Evolutionary conservation across 2,113 vertebrate species (phyloP).

Genomic region (Sterrhoptilus dennistouni): DNA sequence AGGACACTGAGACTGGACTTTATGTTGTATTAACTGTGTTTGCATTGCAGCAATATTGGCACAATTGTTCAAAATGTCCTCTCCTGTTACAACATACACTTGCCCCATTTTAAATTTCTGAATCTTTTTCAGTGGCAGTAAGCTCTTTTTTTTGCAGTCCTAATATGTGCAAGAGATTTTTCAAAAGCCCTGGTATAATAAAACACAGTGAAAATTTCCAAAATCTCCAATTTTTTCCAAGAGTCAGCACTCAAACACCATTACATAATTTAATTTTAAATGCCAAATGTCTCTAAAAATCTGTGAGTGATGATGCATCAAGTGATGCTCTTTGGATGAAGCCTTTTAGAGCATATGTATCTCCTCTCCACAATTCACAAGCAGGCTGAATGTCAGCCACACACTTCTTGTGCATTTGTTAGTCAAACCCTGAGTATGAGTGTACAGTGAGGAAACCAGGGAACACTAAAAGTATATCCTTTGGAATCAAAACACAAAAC

Average conservation of each 20-base stretch:
- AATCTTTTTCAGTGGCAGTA: neutral
- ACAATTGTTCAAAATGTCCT: neutral
- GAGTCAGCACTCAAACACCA: neutral
- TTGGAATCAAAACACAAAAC: neutral
- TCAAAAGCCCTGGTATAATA: neutral
- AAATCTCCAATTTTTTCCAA: neutral
- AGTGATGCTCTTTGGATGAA: neutral
- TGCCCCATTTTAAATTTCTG: neutral
- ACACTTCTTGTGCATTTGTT: neutral
- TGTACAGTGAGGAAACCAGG: neutral
- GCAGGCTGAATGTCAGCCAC: neutral
- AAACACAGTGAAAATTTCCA: neutral
- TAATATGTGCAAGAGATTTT: neutral
- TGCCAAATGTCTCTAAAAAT: neutral
- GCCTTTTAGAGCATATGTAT: neutral
- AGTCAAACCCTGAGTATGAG: neutral
- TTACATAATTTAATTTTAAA: neutral
- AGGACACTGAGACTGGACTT: neutral
- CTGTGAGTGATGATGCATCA: neutral
- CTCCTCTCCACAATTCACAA: neutral
- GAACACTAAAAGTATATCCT: neutral
- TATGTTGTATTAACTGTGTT: neutral
- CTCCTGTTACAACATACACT: neutral
- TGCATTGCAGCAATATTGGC: neutral
- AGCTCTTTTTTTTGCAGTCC: neutral